phyloP scores from a whole-genome alignment of 2,888 invertebrate genomes.

The Cataglyphis rosenhaueri region DNA sequence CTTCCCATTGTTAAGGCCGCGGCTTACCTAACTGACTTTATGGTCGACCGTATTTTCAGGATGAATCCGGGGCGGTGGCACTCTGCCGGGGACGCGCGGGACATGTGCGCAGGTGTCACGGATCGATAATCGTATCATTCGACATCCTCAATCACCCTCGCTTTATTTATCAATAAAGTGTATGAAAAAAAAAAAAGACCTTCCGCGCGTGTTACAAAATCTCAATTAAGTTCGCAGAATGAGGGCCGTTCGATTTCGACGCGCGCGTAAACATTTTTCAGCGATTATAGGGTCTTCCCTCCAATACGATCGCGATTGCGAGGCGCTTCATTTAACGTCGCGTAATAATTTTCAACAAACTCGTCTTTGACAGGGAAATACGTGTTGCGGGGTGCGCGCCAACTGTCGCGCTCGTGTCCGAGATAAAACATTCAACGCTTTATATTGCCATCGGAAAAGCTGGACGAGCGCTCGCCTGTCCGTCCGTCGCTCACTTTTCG shows the following conservation, averaged over 20 bases:
- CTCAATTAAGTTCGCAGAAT: not conserved
- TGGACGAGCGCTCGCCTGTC: constrained; percentile 2
- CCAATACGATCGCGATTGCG: not conserved
- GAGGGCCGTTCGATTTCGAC: not conserved
- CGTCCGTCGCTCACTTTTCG: constrained; percentile 45
- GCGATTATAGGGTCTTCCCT: not conserved
- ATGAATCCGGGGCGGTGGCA: constrained; percentile 62
- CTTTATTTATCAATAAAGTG: not conserved
- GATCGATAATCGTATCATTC: constrained; percentile 66
- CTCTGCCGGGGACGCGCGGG: constrained; percentile 60
- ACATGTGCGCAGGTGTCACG: constrained; percentile 79
- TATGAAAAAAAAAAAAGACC: not conserved
- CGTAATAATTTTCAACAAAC: constrained; percentile 51
- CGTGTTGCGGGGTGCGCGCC: not conserved
- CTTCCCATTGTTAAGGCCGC: constrained; percentile 81
- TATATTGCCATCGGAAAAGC: constrained; percentile 47
- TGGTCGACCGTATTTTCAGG: constrained; percentile 74
- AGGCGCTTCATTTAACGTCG: constrained; percentile 9
- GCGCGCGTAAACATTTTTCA: not conserved
- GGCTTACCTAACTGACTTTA: constrained; percentile 82
- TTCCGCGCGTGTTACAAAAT: not conserved
- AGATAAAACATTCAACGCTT: constrained; percentile 65
- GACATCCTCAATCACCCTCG: not conserved
- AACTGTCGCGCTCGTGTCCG: constrained; percentile 52
- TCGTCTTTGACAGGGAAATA: constrained; percentile 41